A percentile compares a stretch with the other conserved stretches of the same genome.
These are phyloP conservation scores for Actinostola sp. DNA, from an alignment of 92 coral and sea anemone species.

Conservation along the genomic window DNA sequence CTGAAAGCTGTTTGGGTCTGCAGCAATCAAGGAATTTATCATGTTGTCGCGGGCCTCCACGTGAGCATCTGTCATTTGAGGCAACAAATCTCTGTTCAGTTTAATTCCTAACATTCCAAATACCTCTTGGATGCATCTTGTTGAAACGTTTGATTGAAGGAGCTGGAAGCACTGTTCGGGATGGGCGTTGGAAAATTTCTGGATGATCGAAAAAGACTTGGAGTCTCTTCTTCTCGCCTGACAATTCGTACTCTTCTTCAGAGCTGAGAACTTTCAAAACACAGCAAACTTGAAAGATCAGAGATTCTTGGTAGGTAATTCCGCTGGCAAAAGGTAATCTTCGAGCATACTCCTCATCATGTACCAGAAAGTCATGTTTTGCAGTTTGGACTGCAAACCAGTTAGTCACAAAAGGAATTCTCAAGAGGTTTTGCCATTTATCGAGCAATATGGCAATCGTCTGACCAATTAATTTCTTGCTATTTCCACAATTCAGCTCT, in stretches of 20 bases:
- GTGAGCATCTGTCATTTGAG: not conserved
- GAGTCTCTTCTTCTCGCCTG: slow-evolving; percentile 1
- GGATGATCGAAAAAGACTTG: slow-evolving; percentile 10
- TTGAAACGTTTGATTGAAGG: slow-evolving; percentile 10
- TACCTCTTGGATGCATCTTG: slow-evolving; percentile 8
- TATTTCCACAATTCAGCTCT: not conserved
- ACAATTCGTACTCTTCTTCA: not conserved
- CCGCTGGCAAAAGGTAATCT: not conserved
- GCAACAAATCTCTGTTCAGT: slow-evolving; percentile 1
- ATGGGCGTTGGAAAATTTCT: slow-evolving; percentile 14
- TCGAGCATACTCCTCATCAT: not conserved
- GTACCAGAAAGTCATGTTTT: slow-evolving; percentile 16
- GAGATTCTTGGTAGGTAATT: slow-evolving; percentile 6
- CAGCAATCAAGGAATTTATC: too few species aligned
- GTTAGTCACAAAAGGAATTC: slow-evolving; percentile 14
- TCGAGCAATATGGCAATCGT: not conserved
- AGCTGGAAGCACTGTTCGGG: slow-evolving; percentile 1
- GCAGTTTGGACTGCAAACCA: slow-evolving; percentile 27
- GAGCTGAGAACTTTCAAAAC: not conserved
- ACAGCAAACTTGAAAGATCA: not conserved
- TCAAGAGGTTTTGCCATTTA: slow-evolving; percentile 3
- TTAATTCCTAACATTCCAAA: slow-evolving; percentile 6
- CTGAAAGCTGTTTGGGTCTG: too few species aligned
- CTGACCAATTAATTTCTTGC: not conserved
- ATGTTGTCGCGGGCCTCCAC: not conserved